A percentile compares a stretch with the other conserved stretches of the same genome.
These are phyloP conservation scores for Bolinopsis microptera DNA, from an alignment of 37 sponge, comb jelly and placozoan species.

Conservation along the genomic window DNA sequence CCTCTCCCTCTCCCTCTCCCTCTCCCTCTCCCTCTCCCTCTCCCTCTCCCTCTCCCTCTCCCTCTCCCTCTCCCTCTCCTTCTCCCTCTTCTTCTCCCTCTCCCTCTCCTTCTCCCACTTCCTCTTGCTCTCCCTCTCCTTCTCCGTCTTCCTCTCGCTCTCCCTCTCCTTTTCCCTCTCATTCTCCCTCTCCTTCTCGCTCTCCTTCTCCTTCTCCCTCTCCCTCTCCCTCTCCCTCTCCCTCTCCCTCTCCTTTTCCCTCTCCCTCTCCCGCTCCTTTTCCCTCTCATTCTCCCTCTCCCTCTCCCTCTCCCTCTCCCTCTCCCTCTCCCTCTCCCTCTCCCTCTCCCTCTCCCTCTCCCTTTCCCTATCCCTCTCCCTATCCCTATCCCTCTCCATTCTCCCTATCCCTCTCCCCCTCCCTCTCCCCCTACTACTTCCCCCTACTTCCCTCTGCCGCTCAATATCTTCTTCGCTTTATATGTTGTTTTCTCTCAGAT, in stretches of 20 bases:
- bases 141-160: neutral
- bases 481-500: too few relatives aligned
- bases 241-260: neutral
- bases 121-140: neutral
- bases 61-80: neutral
- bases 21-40: neutral
- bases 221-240: neutral
- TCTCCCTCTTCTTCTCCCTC: neutral
- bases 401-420: too few relatives aligned
- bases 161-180: neutral
- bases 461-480: too few relatives aligned
- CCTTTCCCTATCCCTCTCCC: too few relatives aligned
- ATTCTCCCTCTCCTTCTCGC: neutral
- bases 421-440: too few relatives aligned
- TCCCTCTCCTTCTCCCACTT: neutral
- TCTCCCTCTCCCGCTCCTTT: neutral
- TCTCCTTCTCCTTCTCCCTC: neutral
- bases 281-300: too few relatives aligned
- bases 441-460: too few relatives aligned
- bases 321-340: too few relatives aligned
- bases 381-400: too few relatives aligned
- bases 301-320: too few relatives aligned
- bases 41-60: neutral
- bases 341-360: too few relatives aligned
- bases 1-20: neutral